Evolutionary conservation across 2,113 vertebrate genomes (phyloP), one percentile per base, ranked within the genome.

Genomic region (Nipponia nippon): DNA sequence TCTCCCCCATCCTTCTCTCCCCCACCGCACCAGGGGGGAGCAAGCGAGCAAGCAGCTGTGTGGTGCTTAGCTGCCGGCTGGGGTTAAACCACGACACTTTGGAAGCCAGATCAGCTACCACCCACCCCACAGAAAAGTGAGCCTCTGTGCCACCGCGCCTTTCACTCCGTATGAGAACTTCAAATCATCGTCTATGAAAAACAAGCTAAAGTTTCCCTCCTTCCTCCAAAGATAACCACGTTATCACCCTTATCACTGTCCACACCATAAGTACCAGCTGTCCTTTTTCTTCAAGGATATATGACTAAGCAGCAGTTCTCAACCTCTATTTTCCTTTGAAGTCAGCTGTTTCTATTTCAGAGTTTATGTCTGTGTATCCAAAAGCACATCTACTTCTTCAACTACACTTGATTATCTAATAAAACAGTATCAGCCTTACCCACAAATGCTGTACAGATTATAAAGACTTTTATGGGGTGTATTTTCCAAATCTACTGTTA

Each of bases 81-180:
- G 16, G 53, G 53, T 55, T 55, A 30, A 55, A 18, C 29, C 53
- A 18, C 17, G 10, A 7, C 29, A 11, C 53, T 18, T 7, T 52
- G 38, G 52, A 67, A 75, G 44, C 16, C 70, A 72, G 15, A 63
- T 7, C 26, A 81, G 86, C 44, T 49, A 29, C 26, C 10, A 42
- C 19, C 11, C 30, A 49, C 13, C 16, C 16, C 59, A 79, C 12
- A 49, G 44, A 56, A 22, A 47, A 55, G 11, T 2, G 4, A 36
- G 17, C 6, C 62, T 40, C 42, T 1, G 0, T 49, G 40, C 16
- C 16, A 53, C 52, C 2, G 1, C 42, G 36, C 16, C 25, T 53
- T 78, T 17, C 53, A 46, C 29, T 47, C 38, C 6, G 1, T 9
- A 34, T 0, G 0, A 58, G 26, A 77, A 40, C 20, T 61, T 77